Percentiles rank a stretch among this genome's conserved stretches.
Evolutionary conservation across 2,797 vertebrate species (phyloP).

Genomic region (Sebastes taczanowskii): DNA sequence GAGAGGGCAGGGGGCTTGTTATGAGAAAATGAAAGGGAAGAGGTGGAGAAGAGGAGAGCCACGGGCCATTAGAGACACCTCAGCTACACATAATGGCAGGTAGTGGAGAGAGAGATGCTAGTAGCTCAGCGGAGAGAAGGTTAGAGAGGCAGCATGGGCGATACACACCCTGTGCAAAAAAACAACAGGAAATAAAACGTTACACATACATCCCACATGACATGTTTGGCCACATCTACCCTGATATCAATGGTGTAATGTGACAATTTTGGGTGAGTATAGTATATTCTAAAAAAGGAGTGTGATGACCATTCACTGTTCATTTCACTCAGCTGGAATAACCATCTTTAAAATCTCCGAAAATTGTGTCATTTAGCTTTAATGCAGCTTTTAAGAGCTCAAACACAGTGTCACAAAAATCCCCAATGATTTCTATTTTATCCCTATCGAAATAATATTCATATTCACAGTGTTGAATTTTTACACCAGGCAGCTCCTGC

Average conservation of each 20-base stretch:
- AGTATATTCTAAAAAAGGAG: not conserved
- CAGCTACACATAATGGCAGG: slow-evolving; percentile 64
- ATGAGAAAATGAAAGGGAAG: slow-evolving; percentile 81
- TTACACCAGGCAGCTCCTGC: slow-evolving; percentile 9
- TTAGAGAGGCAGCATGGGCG: not conserved
- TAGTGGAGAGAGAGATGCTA: slow-evolving; percentile 31
- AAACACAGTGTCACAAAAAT: not conserved
- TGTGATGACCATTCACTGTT: not conserved
- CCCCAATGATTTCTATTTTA: not conserved
- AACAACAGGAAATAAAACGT: not conserved
- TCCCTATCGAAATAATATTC: slow-evolving; percentile 13
- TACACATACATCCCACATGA: not conserved
- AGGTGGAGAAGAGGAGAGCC: slow-evolving; percentile 73
- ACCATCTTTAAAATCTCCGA: not conserved
- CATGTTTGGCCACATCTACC: not conserved
- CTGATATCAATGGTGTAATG: not conserved
- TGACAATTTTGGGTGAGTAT: not conserved
- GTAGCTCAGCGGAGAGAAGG: slow-evolving; percentile 24
- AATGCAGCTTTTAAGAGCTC: not conserved
- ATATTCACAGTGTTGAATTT: slow-evolving; percentile 31
- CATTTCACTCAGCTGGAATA: not conserved
- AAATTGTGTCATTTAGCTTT: not conserved
- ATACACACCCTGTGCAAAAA: not conserved
- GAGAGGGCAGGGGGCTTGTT: slow-evolving; percentile 75
- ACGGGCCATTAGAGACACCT: slow-evolving; percentile 73